These are phyloP conservation scores for Pseudorectes ferrugineus DNA, from an alignment of 2,113 vertebrate genomes.

Conservation along the genomic window DNA sequence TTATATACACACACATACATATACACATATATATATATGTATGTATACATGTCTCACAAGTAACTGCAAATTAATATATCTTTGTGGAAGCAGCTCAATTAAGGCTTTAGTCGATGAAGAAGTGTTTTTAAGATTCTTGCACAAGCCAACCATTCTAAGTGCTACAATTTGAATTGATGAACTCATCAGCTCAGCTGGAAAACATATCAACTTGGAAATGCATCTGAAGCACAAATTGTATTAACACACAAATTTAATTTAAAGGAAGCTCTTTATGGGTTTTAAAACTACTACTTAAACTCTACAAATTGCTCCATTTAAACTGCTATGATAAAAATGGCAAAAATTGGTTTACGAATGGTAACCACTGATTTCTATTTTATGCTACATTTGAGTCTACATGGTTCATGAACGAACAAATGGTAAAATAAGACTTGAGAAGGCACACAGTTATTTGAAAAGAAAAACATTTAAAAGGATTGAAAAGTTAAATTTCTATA, in stretches of 20 bases:
- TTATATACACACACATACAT: not conserved
- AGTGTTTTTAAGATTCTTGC: not conserved
- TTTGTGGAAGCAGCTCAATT: not conserved
- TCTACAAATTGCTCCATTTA: not conserved
- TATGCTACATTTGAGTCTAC: not conserved
- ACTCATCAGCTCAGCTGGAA: conserved; percentile 8
- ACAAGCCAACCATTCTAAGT: not conserved
- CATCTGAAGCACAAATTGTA: not conserved
- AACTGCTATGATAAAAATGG: not conserved
- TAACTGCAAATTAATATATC: not conserved
- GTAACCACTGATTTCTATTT: not conserved
- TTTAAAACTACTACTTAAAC: not conserved
- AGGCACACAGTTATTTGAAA: not conserved
- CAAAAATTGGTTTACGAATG: not conserved
- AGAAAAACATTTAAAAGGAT: not conserved
- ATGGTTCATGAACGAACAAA: not conserved
- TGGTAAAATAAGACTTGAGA: not conserved
- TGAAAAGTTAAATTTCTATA: not conserved
- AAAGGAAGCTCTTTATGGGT: not conserved
- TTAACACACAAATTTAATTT: conserved; percentile 22
- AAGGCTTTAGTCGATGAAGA: not conserved
- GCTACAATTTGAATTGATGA: not conserved
- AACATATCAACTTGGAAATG: not conserved
- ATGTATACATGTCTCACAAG: not conserved
- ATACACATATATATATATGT: rapidly evolving